Evolutionary conservation across 2,797 vertebrate genomes (phyloP).

Genomic region (Pantherophis alleghaniensis): DNA sequence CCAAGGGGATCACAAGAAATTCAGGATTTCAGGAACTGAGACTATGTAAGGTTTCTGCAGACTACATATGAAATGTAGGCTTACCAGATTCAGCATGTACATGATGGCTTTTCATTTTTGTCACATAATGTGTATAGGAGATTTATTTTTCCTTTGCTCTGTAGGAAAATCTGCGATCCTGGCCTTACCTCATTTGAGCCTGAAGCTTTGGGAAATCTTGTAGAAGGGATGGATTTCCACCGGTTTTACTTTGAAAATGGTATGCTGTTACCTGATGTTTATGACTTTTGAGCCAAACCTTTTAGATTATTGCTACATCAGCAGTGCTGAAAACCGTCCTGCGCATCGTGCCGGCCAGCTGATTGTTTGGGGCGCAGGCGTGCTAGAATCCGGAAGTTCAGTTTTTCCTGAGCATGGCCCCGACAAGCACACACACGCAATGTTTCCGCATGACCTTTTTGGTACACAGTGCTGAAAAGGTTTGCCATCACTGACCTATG

Average conservation of each 20-base stretch:
- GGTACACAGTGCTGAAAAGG: too few relatives aligned
- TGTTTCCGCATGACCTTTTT: too few relatives aligned
- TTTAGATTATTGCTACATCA: neutral
- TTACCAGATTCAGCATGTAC: neutral
- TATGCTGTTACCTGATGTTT: conserved; percentile 56
- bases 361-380: too few relatives aligned
- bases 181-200: conserved; percentile 96
- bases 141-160: conserved; percentile 23
- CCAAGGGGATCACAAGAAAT: neutral
- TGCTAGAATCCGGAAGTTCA: too few relatives aligned
- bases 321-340: too few relatives aligned
- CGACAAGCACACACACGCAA: too few relatives aligned
- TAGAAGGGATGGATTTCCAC: conserved; percentile 97
- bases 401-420: too few relatives aligned
- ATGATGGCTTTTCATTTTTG: neutral
- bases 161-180: conserved; percentile 95
- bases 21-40: neutral
- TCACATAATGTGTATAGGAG: neutral
- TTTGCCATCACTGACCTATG: neutral
- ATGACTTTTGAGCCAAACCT: neutral
- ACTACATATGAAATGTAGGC: neutral
- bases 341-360: too few relatives aligned
- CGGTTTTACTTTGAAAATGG: conserved; percentile 98
- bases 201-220: conserved; percentile 94
- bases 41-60: neutral